A percentile compares a stretch with the other conserved stretches of the same genome.
Evolutionary conservation across 2,888 invertebrate genomes (phyloP).

Genomic region (Apamea monoglypha): DNA sequence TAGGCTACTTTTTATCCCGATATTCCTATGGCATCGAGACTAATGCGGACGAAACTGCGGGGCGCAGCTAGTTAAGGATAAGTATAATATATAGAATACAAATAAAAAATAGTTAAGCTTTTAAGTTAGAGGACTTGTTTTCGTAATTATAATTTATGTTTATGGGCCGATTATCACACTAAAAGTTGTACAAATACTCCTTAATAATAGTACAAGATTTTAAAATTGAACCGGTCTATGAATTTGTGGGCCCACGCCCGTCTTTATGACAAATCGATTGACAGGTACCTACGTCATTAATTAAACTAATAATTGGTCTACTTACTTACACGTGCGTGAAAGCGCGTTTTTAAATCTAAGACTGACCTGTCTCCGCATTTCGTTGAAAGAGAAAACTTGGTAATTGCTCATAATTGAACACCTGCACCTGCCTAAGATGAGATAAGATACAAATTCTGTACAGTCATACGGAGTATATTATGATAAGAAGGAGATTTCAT

Average conservation of each 20-base stretch:
- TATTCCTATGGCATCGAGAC: no score
- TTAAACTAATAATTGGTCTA: neutral
- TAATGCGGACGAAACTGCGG: no score
- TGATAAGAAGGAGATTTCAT: neutral
- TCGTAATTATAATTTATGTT: conserved; percentile 19
- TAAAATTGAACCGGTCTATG: conserved; percentile 21
- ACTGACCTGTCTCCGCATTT: neutral
- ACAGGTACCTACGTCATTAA: neutral
- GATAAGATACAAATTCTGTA: neutral
- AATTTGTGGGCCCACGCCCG: neutral
- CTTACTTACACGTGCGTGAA: conserved; percentile 1
- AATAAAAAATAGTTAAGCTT: neutral
- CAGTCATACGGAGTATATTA: neutral
- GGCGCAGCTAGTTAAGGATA: no score
- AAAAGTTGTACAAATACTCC: conserved; percentile 13
- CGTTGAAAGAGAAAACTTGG: conserved; percentile 20
- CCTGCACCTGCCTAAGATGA: neutral
- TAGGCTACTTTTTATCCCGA: no score
- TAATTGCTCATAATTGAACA: conserved; percentile 17
- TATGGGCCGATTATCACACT: conserved; percentile 4
- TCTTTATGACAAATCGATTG: conserved; percentile 19
- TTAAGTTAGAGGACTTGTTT: neutral
- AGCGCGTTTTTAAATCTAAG: neutral
- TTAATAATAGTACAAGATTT: conserved; percentile 12
- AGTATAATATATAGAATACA: neutral